These are phyloP conservation scores for Alouatta palliata DNA, from an alignment of 2,113 vertebrate genomes.

Conservation along the genomic window DNA sequence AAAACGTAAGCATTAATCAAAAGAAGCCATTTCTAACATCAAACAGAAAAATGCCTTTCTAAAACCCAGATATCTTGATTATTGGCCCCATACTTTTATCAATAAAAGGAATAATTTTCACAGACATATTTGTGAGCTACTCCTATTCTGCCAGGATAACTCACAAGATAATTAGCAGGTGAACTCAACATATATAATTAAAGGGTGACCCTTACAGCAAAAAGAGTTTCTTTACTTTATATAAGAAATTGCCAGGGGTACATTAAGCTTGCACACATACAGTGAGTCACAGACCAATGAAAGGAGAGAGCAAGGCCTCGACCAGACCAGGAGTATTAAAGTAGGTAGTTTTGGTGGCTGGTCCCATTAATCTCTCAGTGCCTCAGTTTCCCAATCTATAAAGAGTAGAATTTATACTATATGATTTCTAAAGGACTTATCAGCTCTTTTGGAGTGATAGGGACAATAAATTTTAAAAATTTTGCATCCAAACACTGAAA, in stretches of 20 bases:
- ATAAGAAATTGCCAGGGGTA: fast-evolving
- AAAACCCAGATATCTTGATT: not conserved
- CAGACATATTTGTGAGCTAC: not conserved
- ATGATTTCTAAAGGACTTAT: not conserved
- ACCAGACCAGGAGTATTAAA: fast-evolving
- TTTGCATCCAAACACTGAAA: not conserved
- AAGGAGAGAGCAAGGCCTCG: not conserved
- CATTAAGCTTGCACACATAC: fast-evolving
- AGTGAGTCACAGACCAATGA: fast-evolving
- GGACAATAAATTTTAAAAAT: not conserved
- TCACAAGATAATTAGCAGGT: not conserved
- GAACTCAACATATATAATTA: not conserved
- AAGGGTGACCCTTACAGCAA: not conserved
- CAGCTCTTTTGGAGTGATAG: not conserved
- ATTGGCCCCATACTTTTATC: not conserved
- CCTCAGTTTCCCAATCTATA: not conserved
- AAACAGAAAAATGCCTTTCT: not conserved
- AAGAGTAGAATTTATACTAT: not conserved
- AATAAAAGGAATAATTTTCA: not conserved
- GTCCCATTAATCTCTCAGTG: fast-evolving
- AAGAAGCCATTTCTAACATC: not conserved
- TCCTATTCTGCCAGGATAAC: not conserved
- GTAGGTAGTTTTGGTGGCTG: fast-evolving
- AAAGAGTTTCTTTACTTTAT: not conserved
- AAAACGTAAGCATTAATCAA: not conserved